These are phyloP conservation scores for Sminthurinus aureus DNA, from an alignment of 2,888 invertebrate genomes.

Conservation along the genomic window DNA sequence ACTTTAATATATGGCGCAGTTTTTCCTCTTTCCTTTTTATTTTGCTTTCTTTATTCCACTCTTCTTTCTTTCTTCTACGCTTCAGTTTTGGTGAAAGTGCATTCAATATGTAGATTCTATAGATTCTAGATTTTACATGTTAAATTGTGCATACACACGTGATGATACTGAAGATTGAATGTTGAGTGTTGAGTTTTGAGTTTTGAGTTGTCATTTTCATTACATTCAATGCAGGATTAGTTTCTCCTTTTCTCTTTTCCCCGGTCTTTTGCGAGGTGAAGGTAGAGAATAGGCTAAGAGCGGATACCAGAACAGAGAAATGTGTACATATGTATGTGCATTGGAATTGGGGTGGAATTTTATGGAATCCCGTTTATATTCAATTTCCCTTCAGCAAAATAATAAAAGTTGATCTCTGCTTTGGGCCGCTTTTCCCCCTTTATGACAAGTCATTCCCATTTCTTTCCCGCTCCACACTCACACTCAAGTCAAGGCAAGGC, in stretches of 20 bases:
- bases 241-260: slow-evolving; percentile 4
- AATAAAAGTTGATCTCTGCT: slow-evolving; percentile 33
- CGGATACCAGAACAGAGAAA: background rate
- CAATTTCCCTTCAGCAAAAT: slow-evolving; percentile 34
- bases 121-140: too few relatives aligned
- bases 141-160: too few relatives aligned
- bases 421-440: slow-evolving; percentile 23
- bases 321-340: background rate
- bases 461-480: slow-evolving; percentile 1
- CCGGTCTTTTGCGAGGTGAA: background rate
- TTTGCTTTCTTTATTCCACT: too few relatives aligned
- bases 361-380: slow-evolving; percentile 32
- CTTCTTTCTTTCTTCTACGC: too few relatives aligned
- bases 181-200: too few relatives aligned
- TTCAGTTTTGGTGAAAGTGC: too few relatives aligned
- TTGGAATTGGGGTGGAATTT: background rate
- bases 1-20: too few relatives aligned
- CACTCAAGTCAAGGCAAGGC: too few relatives aligned
- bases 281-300: background rate
- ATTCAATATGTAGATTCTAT: too few relatives aligned
- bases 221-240: background rate
- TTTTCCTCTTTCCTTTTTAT: too few relatives aligned
- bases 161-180: too few relatives aligned
- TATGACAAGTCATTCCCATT: slow-evolving; percentile 27
- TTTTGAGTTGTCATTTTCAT: too few relatives aligned